Evolutionary conservation across 2,888 invertebrate species (phyloP).

Genomic region (Heliconius cydno): DNA sequence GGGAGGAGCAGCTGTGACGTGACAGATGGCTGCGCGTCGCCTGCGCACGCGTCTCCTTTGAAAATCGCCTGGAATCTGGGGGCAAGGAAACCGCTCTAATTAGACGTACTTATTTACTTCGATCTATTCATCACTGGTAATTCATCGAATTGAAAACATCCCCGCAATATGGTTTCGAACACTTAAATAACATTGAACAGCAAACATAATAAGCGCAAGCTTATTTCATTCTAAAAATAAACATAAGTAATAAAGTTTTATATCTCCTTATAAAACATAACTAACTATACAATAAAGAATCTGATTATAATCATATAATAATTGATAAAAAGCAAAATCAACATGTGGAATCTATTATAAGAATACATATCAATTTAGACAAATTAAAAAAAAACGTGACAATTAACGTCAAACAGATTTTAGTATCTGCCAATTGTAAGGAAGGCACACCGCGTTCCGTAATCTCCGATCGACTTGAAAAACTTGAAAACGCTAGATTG

Average conservation of each 20-base stretch:
- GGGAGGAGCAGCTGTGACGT: slow-evolving; percentile 69
- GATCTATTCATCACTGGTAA: slow-evolving; percentile 55
- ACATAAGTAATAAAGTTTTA: neutral
- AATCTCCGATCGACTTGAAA: slow-evolving; percentile 56
- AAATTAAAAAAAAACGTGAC: slow-evolving; percentile 35
- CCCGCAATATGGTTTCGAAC: neutral
- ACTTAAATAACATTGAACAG: neutral
- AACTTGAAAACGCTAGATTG: slow-evolving; percentile 61
- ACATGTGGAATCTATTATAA: slow-evolving; percentile 37
- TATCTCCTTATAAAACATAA: neutral
- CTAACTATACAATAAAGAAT: slow-evolving; percentile 1
- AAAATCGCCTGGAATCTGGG: slow-evolving; percentile 62
- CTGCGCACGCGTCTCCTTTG: slow-evolving; percentile 70
- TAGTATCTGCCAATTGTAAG: slow-evolving; percentile 47
- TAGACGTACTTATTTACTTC: slow-evolving; percentile 70
- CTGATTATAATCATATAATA: neutral
- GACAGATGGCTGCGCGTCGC: slow-evolving; percentile 78
- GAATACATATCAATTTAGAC: slow-evolving; percentile 40
- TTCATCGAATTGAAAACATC: slow-evolving; percentile 36
- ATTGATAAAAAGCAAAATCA: slow-evolving; percentile 37
- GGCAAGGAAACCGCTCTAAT: slow-evolving; percentile 69
- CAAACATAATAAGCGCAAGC: neutral
- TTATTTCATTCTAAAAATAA: slow-evolving; percentile 8
- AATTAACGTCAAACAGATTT: slow-evolving; percentile 49
- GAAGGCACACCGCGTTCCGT: slow-evolving; percentile 48